Conservation (phyloP, 2,888 invertebrate species). For the Polydrusus tereticollis region DNA sequence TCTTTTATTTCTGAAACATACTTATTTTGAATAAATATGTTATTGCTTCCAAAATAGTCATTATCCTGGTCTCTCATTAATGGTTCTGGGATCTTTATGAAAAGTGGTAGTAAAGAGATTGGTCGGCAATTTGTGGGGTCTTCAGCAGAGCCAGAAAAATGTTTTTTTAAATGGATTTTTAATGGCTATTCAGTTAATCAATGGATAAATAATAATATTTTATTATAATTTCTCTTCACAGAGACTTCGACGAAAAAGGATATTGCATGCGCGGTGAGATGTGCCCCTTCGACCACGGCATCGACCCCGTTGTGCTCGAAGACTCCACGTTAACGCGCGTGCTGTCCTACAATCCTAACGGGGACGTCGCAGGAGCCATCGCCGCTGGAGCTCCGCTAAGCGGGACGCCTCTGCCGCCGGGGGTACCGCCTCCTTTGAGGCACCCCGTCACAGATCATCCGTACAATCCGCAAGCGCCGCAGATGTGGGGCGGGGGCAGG, state of each 20-base stretch:
- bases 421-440: conserved; percentile 58
- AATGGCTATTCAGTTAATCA: neutral
- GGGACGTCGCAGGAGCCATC: conserved; percentile 56
- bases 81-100: too few relatives aligned
- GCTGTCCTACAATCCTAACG: conserved; percentile 69
- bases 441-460: conserved; percentile 55
- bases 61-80: too few relatives aligned
- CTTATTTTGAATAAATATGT: too few relatives aligned
- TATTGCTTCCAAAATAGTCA: too few relatives aligned
- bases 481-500: conserved; percentile 63
- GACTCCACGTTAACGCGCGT: conserved; percentile 78
- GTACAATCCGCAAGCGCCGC: conserved; percentile 66
- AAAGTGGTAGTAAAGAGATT: too few relatives aligned
- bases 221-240: neutral
- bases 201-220: too few relatives aligned
- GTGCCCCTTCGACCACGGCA: conserved; percentile 97
- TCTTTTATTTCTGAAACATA: too few relatives aligned
- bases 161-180: too few relatives aligned
- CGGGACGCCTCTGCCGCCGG: conserved; percentile 63
- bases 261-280: conserved; percentile 94
- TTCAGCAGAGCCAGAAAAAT: too few relatives aligned
- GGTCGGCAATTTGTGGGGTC: too few relatives aligned
- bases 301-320: conserved; percentile 95
- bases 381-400: conserved; percentile 51
- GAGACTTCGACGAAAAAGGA: conserved; percentile 85